Evolutionary conservation across 2,113 vertebrate genomes (phyloP), one percentile per base, ranked within the genome.

Genomic region (Solenodon paradoxus): DNA sequence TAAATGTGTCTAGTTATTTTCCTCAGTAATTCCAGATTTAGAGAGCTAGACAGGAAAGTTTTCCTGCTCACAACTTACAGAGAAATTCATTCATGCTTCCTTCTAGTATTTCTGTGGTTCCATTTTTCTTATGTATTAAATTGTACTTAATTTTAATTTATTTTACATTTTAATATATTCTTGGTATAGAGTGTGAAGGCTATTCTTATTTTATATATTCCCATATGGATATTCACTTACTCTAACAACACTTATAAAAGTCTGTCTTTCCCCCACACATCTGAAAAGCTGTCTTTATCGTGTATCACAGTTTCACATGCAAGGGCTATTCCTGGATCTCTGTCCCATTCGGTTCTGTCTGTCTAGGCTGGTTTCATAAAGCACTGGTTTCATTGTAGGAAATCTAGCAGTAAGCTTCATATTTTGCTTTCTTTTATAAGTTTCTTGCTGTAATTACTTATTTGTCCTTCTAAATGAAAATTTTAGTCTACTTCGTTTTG

Each of bases 401-500:
- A n/a, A 22, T n/a, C 45, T 79, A 53, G 45, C 12, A 49, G 3
- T 32, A 9, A 57, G 45, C 66, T 88, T 38, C 26, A 8, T 66
- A 35, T 38, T 13, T 32, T 22, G 8, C 38, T 72, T 63, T 75
- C 32, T 75, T 94, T 75, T 13, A 9, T 64, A 49, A 19, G 7
- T 47, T 88, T 64, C 57, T 71, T 75, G 16, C 12, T 88, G 2
- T 66, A 47, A 57, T 82, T 88, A 40, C 7, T 82, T 49, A 61
- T 64, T 19, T 89, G 24, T 66, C 17, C 38, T 82, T 57, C 47
- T 11, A 57, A 89, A 75, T 68, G 22, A 94, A 57, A 38, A 66
- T 89, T 74, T 55, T 7, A 75, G 17, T 75, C 38, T 66, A 57
- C 20, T 72, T 51, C 63, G 42, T 40, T 35, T 61, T 22, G 7